Percentiles rank a stretch among this genome's conserved stretches.
phyloP scores from a whole-genome alignment of 2,113 vertebrate genomes.

The Neogobius melanostomus region DNA sequence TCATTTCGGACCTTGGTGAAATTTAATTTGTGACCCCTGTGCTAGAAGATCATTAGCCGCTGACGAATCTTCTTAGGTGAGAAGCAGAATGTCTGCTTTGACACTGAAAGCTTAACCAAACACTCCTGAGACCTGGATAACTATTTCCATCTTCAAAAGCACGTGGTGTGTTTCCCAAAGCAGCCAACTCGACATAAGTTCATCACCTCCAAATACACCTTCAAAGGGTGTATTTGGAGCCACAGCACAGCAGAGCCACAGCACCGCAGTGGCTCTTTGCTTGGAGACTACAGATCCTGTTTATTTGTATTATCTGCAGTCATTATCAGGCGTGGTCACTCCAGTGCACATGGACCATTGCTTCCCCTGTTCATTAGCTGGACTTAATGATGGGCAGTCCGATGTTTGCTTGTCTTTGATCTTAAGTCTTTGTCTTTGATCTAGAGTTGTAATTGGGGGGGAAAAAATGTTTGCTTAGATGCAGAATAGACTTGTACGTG shows the following conservation, averaged over 20 bases:
- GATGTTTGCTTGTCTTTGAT: not conserved
- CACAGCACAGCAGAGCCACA: not conserved
- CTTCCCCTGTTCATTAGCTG: not conserved
- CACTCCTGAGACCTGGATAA: not conserved
- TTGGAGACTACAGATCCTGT: not conserved
- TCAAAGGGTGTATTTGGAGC: not conserved
- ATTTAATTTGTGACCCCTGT: too few relatives aligned
- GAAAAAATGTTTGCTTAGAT: not conserved
- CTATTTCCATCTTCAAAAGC: not conserved
- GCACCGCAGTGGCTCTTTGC: not conserved
- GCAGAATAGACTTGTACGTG: constrained; percentile 7
- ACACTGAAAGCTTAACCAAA: not conserved
- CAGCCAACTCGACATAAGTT: not conserved
- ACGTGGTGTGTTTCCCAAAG: not conserved
- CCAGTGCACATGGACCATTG: constrained; percentile 21
- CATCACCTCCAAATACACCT: not conserved
- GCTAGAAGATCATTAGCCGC: too few relatives aligned
- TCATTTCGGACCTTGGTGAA: too few relatives aligned
- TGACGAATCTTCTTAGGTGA: too few relatives aligned
- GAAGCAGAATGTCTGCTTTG: too few relatives aligned
- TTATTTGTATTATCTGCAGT: constrained; percentile 12
- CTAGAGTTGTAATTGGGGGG: too few relatives aligned
- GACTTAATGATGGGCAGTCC: constrained; percentile 24
- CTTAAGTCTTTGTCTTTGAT: too few relatives aligned
- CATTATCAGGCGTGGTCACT: constrained; percentile 25